A percentile compares a stretch with the other conserved stretches of the same genome.
Evolutionary conservation across 2,888 invertebrate genomes (phyloP).

Genomic region (Bellardia bayeri): DNA sequence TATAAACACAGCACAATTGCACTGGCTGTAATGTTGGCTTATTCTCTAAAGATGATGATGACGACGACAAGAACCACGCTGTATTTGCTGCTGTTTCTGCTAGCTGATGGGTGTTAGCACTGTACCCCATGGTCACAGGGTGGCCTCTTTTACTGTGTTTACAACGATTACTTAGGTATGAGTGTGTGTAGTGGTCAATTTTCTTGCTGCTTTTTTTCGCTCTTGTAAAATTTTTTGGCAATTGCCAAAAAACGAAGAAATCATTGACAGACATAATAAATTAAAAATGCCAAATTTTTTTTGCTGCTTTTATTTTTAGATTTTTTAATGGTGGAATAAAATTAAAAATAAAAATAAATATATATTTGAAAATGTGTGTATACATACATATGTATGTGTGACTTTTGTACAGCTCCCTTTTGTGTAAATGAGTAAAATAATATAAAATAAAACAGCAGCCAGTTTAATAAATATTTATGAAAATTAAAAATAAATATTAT

Average conservation of each 20-base stretch:
- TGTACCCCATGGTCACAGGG: constrained; percentile 60
- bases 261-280: constrained; percentile 83
- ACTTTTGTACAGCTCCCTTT: constrained; percentile 45
- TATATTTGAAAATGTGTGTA: not conserved
- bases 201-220: constrained; percentile 58
- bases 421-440: constrained; percentile 52
- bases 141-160: constrained; percentile 26
- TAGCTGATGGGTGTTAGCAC: constrained; percentile 44
- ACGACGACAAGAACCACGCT: not conserved
- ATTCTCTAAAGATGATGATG: constrained; percentile 10
- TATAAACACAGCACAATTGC: constrained; percentile 9
- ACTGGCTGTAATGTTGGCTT: constrained; percentile 40
- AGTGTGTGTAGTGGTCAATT: constrained; percentile 62
- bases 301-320: constrained; percentile 59
- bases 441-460: constrained; percentile 44
- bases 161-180: not conserved
- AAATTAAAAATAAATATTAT: constrained; percentile 70
- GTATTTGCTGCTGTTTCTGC: not conserved
- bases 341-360: constrained; percentile 55
- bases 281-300: constrained; percentile 78
- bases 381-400: not conserved
- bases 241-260: constrained; percentile 82
- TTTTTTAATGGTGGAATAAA: constrained; percentile 62
- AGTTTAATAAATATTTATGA: constrained; percentile 72
- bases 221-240: constrained; percentile 74